Evolutionary conservation across 1,140 invertebrate species (phyloP), one percentile per base, ranked within the genome.

Genomic region (Agrilus planipennis): DNA sequence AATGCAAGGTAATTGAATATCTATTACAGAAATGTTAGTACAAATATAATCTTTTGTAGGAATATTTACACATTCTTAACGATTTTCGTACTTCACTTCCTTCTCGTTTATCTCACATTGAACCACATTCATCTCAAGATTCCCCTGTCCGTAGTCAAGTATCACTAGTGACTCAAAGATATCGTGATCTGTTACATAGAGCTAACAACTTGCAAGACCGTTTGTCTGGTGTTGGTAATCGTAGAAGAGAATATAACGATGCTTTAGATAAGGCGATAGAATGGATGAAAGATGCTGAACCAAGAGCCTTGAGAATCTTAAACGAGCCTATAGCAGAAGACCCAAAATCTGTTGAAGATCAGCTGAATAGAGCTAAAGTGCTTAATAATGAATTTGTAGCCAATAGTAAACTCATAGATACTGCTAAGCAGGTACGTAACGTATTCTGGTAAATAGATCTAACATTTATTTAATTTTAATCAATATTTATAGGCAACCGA

Each of bases 351-450:
- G 79, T 95, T 0, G 84, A 93, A 58, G 78, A 90, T 25, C 90
- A 95, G 62, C 69, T 96, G 20, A 76, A 78, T 41, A 75, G 79
- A 41, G 81, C 89, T 1, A 91, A 89, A 62, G 67, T 81, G 1
- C 58, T 94, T 3, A 86, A 90, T 56, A 87, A 80, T 49, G 90
- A 95, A 54, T 79, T 93, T 20, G 65, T 92, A 2, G 76, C 84
- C 1, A 89, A 92, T 49, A 84, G 81, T 29, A 69, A 84, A 10
- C 69, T 93, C 9, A 75, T 95, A 30, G 87, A 92, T 50, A 83
- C 81, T 53, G 79, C 75, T 21, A 79, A 79, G 51, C 69, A 76
- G 41, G 72, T 74, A 52, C 65, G 63, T 63, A 25, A 25, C 5
- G 22, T 25, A 25, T 5, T 25, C n/a, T 25, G 5, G 22, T 7